Evolutionary conservation across 2,113 vertebrate genomes (phyloP).

Genomic region (Tupaia chinensis): DNA sequence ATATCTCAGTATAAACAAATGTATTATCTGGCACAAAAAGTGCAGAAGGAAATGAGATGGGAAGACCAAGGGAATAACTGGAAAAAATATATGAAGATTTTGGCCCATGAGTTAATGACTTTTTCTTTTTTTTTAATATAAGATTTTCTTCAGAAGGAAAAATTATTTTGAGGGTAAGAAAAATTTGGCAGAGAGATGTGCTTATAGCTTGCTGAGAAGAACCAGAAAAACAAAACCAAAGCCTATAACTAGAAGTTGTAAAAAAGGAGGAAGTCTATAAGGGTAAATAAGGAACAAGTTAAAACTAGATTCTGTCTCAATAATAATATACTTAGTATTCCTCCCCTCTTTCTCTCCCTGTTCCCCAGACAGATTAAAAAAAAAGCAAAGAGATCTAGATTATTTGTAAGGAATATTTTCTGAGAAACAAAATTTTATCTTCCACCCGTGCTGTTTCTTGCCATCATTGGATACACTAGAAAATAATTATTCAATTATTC

Average conservation of each 20-base stretch:
- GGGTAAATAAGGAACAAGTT: neutral
- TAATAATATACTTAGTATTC: neutral
- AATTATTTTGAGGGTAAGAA: neutral
- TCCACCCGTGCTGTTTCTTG: neutral
- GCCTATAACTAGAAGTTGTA: neutral
- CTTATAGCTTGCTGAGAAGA: neutral
- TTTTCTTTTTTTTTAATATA: neutral
- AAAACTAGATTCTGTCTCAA: neutral
- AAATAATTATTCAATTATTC: slow-evolving; percentile 9
- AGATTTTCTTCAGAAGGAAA: neutral
- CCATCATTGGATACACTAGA: neutral
- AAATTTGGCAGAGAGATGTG: neutral
- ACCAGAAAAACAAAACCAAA: neutral
- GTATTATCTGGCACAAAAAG: neutral
- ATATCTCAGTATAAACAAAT: neutral
- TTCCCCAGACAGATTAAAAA: neutral
- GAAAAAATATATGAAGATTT: neutral
- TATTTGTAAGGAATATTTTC: neutral
- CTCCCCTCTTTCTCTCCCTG: neutral
- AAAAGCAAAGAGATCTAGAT: neutral
- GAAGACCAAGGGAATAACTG: neutral
- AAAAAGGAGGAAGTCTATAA: neutral
- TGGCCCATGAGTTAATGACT: neutral
- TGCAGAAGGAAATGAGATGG: neutral
- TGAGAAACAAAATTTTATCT: slow-evolving; percentile 11